Evolutionary conservation across 92 coral and sea anemone genomes (phyloP).

Genomic region (Phenganax marumi): DNA sequence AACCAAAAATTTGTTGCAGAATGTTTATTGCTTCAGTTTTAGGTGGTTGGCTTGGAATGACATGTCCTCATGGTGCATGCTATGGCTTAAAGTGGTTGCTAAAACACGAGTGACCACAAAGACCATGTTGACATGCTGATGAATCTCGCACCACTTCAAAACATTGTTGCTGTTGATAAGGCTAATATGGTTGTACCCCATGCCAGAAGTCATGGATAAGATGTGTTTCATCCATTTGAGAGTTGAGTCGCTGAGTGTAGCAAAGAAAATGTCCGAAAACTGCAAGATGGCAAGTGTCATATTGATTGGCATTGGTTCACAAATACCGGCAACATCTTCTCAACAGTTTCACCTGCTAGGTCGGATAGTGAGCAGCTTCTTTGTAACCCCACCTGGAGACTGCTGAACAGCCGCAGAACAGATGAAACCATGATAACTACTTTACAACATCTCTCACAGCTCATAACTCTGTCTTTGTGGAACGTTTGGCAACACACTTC

Average conservation of each 20-base stretch:
- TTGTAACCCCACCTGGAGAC: not conserved
- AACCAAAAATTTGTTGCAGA: too few species aligned
- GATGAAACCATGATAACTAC: too few species aligned
- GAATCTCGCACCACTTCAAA: constrained; percentile 41
- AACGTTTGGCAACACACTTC: constrained; percentile 43
- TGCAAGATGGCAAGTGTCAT: constrained; percentile 12
- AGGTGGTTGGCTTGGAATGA: constrained; percentile 56
- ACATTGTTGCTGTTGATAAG: constrained; percentile 44
- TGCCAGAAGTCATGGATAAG: constrained; percentile 35
- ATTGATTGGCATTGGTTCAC: constrained; percentile 50
- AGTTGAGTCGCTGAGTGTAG: constrained; percentile 42
- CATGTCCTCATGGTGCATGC: constrained; percentile 49
- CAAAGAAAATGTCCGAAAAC: constrained; percentile 17
- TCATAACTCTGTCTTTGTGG: constrained; percentile 42
- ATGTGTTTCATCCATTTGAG: constrained; percentile 45
- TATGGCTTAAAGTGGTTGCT: constrained; percentile 50
- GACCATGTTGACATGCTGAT: constrained; percentile 44
- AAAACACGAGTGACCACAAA: constrained; percentile 42
- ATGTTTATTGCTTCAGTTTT: not conserved
- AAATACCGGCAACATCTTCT: not conserved
- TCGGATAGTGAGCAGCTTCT: not conserved
- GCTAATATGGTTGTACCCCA: constrained; percentile 53
- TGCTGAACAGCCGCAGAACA: too few species aligned
- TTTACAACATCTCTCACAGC: constrained; percentile 37
- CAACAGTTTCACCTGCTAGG: too few species aligned